A percentile compares a stretch with the other conserved stretches of the same genome.
These are phyloP conservation scores for Aptenodytes forsteri DNA, from an alignment of 2,113 vertebrate genomes.

Conservation along the genomic window DNA sequence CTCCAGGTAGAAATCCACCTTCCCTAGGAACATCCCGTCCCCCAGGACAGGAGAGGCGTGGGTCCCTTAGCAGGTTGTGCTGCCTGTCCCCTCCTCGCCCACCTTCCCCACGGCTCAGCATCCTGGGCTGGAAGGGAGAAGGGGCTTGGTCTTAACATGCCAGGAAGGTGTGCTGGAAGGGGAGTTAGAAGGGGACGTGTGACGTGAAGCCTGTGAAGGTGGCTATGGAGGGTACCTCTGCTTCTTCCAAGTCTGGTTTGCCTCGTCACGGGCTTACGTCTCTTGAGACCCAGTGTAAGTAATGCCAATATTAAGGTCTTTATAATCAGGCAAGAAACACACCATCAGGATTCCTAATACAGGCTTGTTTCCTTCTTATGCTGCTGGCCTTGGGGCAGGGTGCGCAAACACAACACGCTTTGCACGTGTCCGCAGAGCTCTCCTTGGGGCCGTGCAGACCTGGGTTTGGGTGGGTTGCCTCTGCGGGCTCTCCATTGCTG, in stretches of 20 bases:
- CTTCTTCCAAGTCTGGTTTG: neutral
- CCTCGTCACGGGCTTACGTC: accelerated
- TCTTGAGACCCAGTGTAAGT: neutral
- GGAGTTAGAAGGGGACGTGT: neutral
- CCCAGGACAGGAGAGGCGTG: neutral
- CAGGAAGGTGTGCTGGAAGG: neutral
- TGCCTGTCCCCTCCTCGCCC: neutral
- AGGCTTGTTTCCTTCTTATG: neutral
- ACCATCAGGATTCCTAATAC: neutral
- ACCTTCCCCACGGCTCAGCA: neutral
- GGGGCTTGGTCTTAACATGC: neutral
- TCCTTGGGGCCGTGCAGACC: neutral
- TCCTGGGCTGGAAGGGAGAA: neutral
- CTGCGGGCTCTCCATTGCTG: neutral
- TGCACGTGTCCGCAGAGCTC: neutral
- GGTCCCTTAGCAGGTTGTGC: neutral
- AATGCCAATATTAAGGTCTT: neutral
- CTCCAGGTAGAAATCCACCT: neutral
- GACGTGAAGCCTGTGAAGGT: neutral
- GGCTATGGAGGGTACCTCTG: neutral
- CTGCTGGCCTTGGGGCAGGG: neutral
- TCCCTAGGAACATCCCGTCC: neutral
- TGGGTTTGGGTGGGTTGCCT: neutral
- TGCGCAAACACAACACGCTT: neutral
- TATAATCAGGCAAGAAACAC: neutral